Percentiles rank a stretch among this genome's conserved stretches.
Evolutionary conservation across 2,888 invertebrate genomes (phyloP).

Genomic region (Xanthorhoe designata): DNA sequence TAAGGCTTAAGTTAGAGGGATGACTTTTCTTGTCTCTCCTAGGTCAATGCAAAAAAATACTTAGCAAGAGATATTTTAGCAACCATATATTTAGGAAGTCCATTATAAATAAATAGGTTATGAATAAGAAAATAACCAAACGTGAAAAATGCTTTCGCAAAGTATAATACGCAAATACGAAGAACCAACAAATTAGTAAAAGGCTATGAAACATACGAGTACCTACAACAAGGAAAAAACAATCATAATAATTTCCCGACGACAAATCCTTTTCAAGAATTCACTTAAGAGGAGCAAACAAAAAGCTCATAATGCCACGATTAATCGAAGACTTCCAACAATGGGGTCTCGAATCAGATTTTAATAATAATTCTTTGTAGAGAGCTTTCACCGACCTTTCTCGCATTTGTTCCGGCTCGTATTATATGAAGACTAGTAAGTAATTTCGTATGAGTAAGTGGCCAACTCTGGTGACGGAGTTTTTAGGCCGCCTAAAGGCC

Average conservation of each 20-base stretch:
- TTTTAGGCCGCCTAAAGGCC: too few species aligned
- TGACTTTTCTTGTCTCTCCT: too few species aligned
- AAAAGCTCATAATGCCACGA: slow-evolving; percentile 21
- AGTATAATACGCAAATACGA: background rate
- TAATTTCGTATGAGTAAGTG: too few species aligned
- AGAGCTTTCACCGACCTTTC: slow-evolving; percentile 10
- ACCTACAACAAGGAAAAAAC: background rate
- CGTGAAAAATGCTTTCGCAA: too few species aligned
- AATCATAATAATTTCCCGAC: slow-evolving; percentile 3
- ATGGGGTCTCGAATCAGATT: slow-evolving; percentile 18
- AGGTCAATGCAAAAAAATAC: background rate
- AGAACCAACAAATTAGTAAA: background rate
- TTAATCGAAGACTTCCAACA: slow-evolving; percentile 23
- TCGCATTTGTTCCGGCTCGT: slow-evolving; percentile 1
- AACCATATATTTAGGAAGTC: too few species aligned
- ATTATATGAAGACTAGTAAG: background rate
- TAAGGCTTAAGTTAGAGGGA: too few species aligned
- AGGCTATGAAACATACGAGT: background rate
- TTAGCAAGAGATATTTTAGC: too few species aligned
- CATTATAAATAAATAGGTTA: too few species aligned
- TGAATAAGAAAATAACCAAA: too few species aligned
- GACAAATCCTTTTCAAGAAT: slow-evolving; percentile 20
- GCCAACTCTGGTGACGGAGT: too few species aligned
- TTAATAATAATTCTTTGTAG: slow-evolving; percentile 17
- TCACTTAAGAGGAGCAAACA: slow-evolving; percentile 18